Evolutionary conservation across 2,113 vertebrate species (phyloP), one percentile per base, ranked within the genome.

Genomic region (Electrona antarctica): DNA sequence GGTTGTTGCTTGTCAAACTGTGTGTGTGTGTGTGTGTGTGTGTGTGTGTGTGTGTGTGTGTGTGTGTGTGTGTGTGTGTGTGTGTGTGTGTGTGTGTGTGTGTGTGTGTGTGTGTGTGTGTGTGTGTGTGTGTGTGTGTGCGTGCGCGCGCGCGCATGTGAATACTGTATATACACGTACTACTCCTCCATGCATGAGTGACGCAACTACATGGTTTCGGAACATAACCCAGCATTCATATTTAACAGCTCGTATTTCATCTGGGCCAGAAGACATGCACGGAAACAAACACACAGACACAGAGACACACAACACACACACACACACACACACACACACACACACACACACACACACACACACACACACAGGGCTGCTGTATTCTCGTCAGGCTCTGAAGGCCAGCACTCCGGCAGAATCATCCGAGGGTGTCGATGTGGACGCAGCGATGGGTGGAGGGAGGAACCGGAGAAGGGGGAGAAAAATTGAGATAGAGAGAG

Each of bases 181-280:
- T 60, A 64, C 76, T 74, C 62, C 54, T 57, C 69, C 70, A 78
- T 60, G 82, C 85, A 67, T 83, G 84, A 85, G 72, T 62, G 79
- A 79, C 75, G 56, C 69, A 73, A 69, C 78, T 73, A 66, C 72
- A 71, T 56, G 77, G 74, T 74, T 74, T 85, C 59, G 52, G 79
- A 85, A 88, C 82, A 82, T 78, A 86, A 80, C 73, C 75, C 74
- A 1, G 59, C 76, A 81, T 88, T 89, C 87, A 86, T 86, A 91
- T 90, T 90, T 85, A 87, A 84, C 83, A 86, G 79, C 86, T 89
- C 86, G 79, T 90, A 86, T 85, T 88, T 90, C 85, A 88, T 88
- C 78, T 74, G 67, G 78, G 88, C 80, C 77, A 59, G 68, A 77
- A 77, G 47, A 88, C 77, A 77, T n/a, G 28, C n/a, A 15, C 55